Conservation (phyloP, 2,888 invertebrate species). For the Perizoma flavofasciatum region DNA sequence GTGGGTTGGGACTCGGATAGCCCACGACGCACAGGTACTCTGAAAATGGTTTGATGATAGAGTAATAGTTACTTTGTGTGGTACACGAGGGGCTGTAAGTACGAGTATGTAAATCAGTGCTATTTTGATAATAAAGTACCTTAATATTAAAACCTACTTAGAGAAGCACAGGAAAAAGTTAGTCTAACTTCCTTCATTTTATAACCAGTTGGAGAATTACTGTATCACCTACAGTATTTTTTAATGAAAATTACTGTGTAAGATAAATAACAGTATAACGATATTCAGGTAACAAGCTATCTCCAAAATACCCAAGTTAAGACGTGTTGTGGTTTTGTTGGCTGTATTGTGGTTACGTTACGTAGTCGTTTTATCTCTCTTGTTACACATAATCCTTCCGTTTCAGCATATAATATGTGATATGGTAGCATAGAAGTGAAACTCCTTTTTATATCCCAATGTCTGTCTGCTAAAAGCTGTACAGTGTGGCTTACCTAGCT, state of each 20-base stretch:
- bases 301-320: constrained; percentile 8
- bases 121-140: no score
- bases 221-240: no score
- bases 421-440: constrained; percentile 6
- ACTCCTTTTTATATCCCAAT: not conserved
- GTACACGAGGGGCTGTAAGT: not conserved
- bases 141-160: no score
- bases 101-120: no score
- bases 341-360: constrained; percentile 13
- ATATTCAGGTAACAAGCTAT: not conserved
- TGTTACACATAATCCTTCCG: constrained; percentile 33
- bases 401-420: constrained; percentile 11
- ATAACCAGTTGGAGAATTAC: no score
- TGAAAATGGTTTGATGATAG: constrained; percentile 13
- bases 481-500: no score
- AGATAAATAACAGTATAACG: no score
- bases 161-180: no score
- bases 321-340: constrained; percentile 11
- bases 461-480: not conserved
- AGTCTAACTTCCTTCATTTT: no score
- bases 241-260: no score
- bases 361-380: constrained; percentile 32
- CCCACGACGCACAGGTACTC: constrained; percentile 4
- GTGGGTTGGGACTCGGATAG: constrained; percentile 20
- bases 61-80: constrained; percentile 1